Conservation (phyloP, 92 coral and sea anemone genomes). For the Palythoa grandis region DNA sequence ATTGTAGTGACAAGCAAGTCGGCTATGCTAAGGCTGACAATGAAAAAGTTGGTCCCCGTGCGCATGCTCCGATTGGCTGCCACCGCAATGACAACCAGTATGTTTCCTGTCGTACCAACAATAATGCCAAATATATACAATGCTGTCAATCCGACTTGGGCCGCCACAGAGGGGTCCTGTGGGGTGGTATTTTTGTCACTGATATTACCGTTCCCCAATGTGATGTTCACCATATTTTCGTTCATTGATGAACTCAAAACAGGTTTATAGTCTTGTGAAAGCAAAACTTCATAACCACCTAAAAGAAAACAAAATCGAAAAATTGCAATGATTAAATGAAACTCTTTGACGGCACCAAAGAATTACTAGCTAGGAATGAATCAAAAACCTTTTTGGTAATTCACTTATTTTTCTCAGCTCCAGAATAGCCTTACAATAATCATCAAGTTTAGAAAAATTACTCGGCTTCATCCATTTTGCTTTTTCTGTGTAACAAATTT, state of each 20-base stretch:
- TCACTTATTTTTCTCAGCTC: too few relatives aligned
- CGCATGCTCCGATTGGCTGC: constrained; percentile 79
- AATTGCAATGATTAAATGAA: not conserved
- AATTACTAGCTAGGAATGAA: too few relatives aligned
- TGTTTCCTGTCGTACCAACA: constrained; percentile 73
- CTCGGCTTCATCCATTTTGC: too few relatives aligned
- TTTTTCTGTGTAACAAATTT: too few relatives aligned
- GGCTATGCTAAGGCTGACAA: constrained; percentile 76
- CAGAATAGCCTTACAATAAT: too few relatives aligned
- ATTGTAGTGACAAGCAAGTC: constrained; percentile 73
- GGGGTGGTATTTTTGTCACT: not conserved
- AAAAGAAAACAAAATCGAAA: not conserved
- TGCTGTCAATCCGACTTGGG: constrained; percentile 53
- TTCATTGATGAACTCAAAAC: constrained; percentile 13
- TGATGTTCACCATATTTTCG: not conserved
- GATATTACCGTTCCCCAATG: not conserved
- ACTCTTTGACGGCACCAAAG: too few relatives aligned
- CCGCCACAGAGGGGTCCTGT: constrained; percentile 35
- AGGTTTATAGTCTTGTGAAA: not conserved
- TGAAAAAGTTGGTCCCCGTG: constrained; percentile 77
- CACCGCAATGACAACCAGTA: constrained; percentile 71
- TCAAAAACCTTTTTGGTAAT: too few relatives aligned
- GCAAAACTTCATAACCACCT: constrained; percentile 5
- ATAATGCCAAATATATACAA: constrained; percentile 63
- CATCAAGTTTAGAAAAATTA: too few relatives aligned